Conservation (phyloP, 2,888 invertebrate species). For the Athalia circularis region DNA sequence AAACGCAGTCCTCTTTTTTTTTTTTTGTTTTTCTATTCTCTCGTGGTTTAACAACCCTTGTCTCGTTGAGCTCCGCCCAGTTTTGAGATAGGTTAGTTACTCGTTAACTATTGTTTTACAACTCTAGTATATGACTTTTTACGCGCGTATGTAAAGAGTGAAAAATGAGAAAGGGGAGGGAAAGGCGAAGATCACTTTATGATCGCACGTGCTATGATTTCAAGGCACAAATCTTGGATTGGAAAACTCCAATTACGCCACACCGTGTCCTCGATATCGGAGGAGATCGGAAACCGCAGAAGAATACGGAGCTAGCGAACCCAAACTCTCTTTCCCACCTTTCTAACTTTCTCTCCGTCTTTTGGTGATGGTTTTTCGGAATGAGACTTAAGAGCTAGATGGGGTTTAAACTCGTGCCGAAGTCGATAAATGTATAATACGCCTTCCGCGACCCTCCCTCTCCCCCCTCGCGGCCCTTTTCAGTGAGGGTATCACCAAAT, state of each 20-base stretch:
- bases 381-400: slow-evolving; percentile 17
- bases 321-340: slow-evolving; percentile 44
- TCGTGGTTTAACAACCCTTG: too few relatives aligned
- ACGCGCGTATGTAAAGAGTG: too few relatives aligned
- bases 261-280: slow-evolving; percentile 28
- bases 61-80: too few relatives aligned
- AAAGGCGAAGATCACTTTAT: too few relatives aligned
- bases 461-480: slow-evolving; percentile 8
- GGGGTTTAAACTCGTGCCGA: slow-evolving; percentile 37
- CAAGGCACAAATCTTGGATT: too few relatives aligned
- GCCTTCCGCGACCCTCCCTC: slow-evolving; percentile 12
- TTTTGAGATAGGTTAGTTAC: too few relatives aligned
- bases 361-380: slow-evolving; percentile 10
- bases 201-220: too few relatives aligned
- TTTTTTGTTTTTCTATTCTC: too few relatives aligned
- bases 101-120: too few relatives aligned
- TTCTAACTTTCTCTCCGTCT: slow-evolving; percentile 26
- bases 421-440: slow-evolving; percentile 49
- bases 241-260: background rate
- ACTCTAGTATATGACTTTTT: too few relatives aligned
- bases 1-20: too few relatives aligned
- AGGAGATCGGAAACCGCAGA: slow-evolving; percentile 22
- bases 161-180: too few relatives aligned
- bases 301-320: slow-evolving; percentile 21
- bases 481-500: slow-evolving; percentile 37